These are phyloP conservation scores for Muntiacus muntjak DNA, from an alignment of 2,113 vertebrate genomes.

Conservation along the genomic window DNA sequence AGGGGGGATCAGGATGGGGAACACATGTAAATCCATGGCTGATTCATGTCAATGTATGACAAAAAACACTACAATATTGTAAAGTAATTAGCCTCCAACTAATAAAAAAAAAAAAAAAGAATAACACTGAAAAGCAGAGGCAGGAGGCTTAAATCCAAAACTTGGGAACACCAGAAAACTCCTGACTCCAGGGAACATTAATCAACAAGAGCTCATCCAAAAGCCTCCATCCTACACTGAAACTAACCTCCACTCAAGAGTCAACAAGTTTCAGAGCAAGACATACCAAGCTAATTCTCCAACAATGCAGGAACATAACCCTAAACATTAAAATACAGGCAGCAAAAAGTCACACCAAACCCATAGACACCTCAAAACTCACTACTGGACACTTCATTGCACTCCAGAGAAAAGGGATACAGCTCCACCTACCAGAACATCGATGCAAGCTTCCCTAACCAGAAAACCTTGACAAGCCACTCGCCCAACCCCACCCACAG, in stretches of 20 bases:
- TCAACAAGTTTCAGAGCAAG: neutral
- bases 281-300: neutral
- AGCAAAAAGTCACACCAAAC: neutral
- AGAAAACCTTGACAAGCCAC: neutral
- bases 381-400: neutral
- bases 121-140: neutral
- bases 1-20: no score
- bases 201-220: neutral
- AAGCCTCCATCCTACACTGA: neutral
- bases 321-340: neutral
- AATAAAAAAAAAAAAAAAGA: neutral
- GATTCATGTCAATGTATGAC: no score
- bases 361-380: neutral
- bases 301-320: neutral
- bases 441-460: rapidly evolving
- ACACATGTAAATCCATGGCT: no score
- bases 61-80: no score
- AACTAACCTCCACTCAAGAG: neutral
- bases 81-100: no score
- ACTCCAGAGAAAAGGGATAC: neutral
- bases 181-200: neutral
- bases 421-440: neutral
- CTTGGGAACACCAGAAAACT: neutral
- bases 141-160: neutral
- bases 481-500: neutral